Base-by-base conservation (phyloP, 2,888 invertebrate species). In the Amiota minor region DNA sequence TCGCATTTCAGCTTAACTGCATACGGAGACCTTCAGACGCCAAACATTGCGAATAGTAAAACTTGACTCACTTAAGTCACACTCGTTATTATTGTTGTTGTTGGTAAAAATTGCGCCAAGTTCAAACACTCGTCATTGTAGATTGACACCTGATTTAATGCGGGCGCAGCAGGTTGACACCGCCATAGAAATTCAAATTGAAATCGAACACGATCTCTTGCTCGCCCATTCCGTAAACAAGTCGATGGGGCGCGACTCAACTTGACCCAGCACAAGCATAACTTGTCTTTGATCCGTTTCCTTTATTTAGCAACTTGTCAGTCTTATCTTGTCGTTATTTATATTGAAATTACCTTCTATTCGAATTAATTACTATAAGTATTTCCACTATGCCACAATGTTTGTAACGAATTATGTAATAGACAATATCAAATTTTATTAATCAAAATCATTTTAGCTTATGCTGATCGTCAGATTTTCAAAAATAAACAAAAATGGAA, bases 1-100 rank as follows among this genome's bases (percentile, higher is more conserved):
- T 83, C 84, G 81, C 85, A 82, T 85, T 80, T 84, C 85, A 82
- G 82, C 82, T 85, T 75, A 79, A 75, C 82, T 76, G 75, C 61
- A 56, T 64, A 79, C 83, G 83, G 85, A 83, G 83, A 83, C 83
- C 83, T 85, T 83, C 86, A 83, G 83, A 83, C 83, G 83, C 83
- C 83, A 83, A 83, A 83, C 83, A 85, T 84, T 85, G 83, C 83
- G 83, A 85, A 85, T 79, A 84, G 81, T 53, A 14, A 50, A 59
- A 18, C 23, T 59, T 20, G 20, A 12, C 50, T 23, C 50, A 20
- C 50, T 68, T 20, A 35, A 35, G 4, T 35, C 35, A 35, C 35
- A 35, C 35, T 35, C 35, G 35, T 35, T 59, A 1, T 18, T 18
- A 59, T 59, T 20, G 16, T 59, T 20, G 16, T 59, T 59, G 18